Base-by-base conservation (phyloP, 2,888 invertebrate genomes). In the Meteorus cinctellus region DNA sequence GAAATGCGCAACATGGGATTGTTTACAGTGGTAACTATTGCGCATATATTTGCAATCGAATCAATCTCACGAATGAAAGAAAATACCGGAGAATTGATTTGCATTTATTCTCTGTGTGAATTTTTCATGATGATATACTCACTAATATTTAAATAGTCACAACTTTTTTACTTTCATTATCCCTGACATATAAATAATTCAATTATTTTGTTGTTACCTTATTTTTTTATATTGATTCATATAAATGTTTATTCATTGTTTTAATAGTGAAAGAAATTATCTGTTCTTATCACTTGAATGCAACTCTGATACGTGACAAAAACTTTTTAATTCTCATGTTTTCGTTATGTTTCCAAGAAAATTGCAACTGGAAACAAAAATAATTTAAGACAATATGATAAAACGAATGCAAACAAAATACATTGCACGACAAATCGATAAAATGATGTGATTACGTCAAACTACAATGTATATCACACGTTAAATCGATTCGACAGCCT, bases 371-470 rank as follows among this genome's bases (percentile, higher is more conserved):
- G 14, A 16, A 48, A n/a, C 3, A 48, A 48, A 41, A 41, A 41
- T 12, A 41, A 41, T 5, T 41, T 12, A 41, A 1, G 2, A 41
- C 41, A 48, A 16, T n/a, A 48, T 48, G 1, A n/a, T 48, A n/a
- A 48, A 48, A 48, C 14, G 6, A 48, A 48, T 14, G n/a, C 12
- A 48, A 48, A 48, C 4, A n/a, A 48, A 48, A 48, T n/a, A 48
- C 10, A 6, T 48, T n/a, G 4, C 48, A 48, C n/a, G 48, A 48
- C 48, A 48, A 48, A 48, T 48, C n/a, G 48, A 48, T 48, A n/a
- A 48, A n/a, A 48, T 48, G 48, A 48, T n/a, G n/a, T 48, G 48
- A 48, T 48, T 48, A n/a, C 6, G 48, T 48, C 48, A 48, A 48
- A 2, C 1, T 48, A 48, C 16, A 48, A 4, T n/a, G n/a, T 16